These are phyloP conservation scores for Leptinotarsa lineolata DNA, from an alignment of 1,140 invertebrate species.

Conservation along the genomic window DNA sequence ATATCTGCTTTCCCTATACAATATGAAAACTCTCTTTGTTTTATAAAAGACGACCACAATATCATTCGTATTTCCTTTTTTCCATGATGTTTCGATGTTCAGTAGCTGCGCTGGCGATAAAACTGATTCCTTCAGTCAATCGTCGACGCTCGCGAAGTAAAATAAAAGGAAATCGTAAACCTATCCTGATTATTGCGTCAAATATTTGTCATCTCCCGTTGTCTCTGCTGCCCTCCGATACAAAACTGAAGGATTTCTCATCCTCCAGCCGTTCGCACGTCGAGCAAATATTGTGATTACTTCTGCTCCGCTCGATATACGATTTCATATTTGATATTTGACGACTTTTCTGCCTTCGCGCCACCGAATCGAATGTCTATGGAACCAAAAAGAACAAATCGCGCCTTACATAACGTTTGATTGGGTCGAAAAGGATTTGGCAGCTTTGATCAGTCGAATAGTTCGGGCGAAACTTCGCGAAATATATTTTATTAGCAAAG, in stretches of 20 bases:
- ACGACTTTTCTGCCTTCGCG: constrained; percentile 33
- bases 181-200: constrained; percentile 2
- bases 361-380: constrained; percentile 32
- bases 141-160: neutral
- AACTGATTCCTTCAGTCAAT: neutral
- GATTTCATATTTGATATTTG: constrained; percentile 40
- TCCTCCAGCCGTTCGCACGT: constrained; percentile 40
- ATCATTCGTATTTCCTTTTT: no score
- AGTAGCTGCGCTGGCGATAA: no score
- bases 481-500: neutral
- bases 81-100: no score
- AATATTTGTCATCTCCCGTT: neutral
- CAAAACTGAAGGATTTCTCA: constrained; percentile 29
- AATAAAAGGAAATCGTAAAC: neutral
- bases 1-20: no score
- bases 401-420: constrained; percentile 29
- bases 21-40: no score
- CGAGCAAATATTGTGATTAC: constrained; percentile 49
- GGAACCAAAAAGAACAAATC: constrained; percentile 32
- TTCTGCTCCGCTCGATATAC: constrained; percentile 44
- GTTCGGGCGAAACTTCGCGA: neutral
- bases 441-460: neutral
- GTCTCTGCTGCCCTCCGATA: neutral
- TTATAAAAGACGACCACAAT: no score
- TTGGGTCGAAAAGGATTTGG: constrained; percentile 33